Conservation (phyloP, 1,140 invertebrate species). For the Drosophila dunni region DNA sequence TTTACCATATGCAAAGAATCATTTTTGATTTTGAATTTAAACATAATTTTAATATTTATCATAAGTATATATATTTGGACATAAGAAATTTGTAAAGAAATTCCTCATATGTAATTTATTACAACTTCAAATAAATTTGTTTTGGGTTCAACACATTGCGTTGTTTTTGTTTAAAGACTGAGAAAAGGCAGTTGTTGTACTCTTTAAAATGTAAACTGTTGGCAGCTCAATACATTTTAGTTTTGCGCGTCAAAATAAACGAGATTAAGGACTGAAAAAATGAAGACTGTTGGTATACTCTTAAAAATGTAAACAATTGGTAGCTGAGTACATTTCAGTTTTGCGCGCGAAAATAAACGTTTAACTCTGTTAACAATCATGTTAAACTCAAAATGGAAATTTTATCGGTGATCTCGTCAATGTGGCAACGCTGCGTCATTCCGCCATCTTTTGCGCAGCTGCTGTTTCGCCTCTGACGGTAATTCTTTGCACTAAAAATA, state of each 20-base stretch:
- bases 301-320: too few relatives aligned
- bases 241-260: slow-evolving; percentile 13
- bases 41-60: slow-evolving; percentile 44
- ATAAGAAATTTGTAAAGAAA: slow-evolving; percentile 74
- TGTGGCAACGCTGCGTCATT: slow-evolving; percentile 30
- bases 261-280: too few relatives aligned
- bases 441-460: slow-evolving; percentile 75
- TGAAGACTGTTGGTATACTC: not conserved
- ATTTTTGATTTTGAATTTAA: slow-evolving; percentile 50
- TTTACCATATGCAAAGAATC: slow-evolving; percentile 26
- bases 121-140: slow-evolving; percentile 40
- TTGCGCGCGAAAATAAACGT: slow-evolving; percentile 14
- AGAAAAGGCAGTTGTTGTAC: not conserved
- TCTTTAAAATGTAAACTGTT: too few relatives aligned
- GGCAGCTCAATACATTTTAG: too few relatives aligned
- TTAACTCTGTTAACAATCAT: not conserved
- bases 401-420: not conserved
- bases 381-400: slow-evolving; percentile 40
- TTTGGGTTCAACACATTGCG: slow-evolving; percentile 22
- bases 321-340: too few relatives aligned
- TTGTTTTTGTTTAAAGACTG: not conserved
- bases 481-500: slow-evolving; percentile 57
- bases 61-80: slow-evolving; percentile 48
- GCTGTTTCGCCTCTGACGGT: slow-evolving; percentile 62
- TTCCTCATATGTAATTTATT: slow-evolving; percentile 51